Evolutionary conservation across 2,797 vertebrate genomes (phyloP).

Genomic region (Hypotaenidia okinawae): DNA sequence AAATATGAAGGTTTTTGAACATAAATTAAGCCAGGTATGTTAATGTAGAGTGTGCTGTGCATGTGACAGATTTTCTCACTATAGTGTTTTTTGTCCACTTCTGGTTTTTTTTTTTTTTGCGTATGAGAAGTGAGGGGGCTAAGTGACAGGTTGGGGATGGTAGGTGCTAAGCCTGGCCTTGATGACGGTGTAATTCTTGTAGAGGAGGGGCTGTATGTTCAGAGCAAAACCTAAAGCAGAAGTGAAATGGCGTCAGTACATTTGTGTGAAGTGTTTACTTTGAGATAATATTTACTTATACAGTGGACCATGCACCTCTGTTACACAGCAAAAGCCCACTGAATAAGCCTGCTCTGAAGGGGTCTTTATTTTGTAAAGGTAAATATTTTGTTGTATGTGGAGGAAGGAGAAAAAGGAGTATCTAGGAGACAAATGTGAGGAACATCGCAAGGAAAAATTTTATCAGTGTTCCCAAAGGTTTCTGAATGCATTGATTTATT

Average conservation of each 20-base stretch:
- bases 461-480: neutral
- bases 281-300: conserved; percentile 32
- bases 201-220: neutral
- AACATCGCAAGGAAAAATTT: neutral
- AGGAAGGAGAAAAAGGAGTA: neutral
- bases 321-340: neutral
- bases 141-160: neutral
- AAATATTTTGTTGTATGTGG: neutral
- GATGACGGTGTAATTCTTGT: neutral
- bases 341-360: neutral
- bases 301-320: neutral
- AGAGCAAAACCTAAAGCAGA: neutral
- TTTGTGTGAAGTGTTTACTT: conserved; percentile 34
- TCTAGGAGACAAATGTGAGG: neutral
- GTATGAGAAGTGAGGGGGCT: neutral
- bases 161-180: neutral
- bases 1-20: neutral
- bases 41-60: neutral
- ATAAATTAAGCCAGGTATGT: neutral
- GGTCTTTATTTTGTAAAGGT: neutral
- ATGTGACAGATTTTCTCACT: neutral
- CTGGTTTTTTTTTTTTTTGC: neutral
- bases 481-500: neutral
- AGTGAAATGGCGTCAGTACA: neutral
- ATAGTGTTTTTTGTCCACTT: neutral